These are phyloP conservation scores for Ephialtes manifestator DNA, from an alignment of 2,888 invertebrate species.

Conservation along the genomic window DNA sequence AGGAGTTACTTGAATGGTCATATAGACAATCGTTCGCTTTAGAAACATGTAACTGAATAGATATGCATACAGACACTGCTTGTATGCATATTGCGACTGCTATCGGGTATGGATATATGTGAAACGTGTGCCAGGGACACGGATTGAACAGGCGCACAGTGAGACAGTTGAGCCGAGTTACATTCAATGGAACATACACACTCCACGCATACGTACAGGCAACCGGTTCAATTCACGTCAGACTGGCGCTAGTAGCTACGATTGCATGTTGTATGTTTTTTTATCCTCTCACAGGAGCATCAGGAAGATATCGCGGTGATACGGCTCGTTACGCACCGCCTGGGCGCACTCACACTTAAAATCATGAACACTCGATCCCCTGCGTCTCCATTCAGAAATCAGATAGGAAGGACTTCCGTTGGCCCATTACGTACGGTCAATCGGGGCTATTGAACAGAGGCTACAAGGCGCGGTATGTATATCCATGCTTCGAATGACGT, in stretches of 20 bases:
- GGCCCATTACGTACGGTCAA: constrained; percentile 77
- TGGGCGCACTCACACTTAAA: constrained; percentile 49
- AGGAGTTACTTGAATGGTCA: constrained; percentile 68
- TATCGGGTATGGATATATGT: constrained; percentile 52
- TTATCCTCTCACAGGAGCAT: constrained; percentile 12
- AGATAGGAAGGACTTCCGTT: constrained; percentile 81
- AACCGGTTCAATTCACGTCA: constrained; percentile 38
- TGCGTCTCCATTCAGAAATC: constrained; percentile 77
- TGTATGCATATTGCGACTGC: constrained; percentile 65
- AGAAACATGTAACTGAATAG: constrained; percentile 66
- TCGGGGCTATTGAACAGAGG: constrained; percentile 74
- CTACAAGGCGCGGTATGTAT: constrained; percentile 52
- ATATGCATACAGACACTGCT: constrained; percentile 64
- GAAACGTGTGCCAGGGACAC: constrained; percentile 41
- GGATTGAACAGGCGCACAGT: constrained; percentile 56
- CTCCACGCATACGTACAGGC: constrained; percentile 23
- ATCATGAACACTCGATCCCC: constrained; percentile 58
- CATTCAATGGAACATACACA: constrained; percentile 43
- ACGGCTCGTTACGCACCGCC: constrained; percentile 76
- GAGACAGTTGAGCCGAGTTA: constrained; percentile 59
- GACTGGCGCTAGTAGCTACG: constrained; percentile 16
- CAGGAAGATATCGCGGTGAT: constrained; percentile 58
- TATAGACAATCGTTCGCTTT: constrained; percentile 64
- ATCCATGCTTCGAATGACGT: constrained; percentile 17
- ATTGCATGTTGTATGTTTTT: constrained; percentile 11